Base-by-base conservation (phyloP, 1,140 invertebrate genomes). In the Ooceraea biroi region DNA sequence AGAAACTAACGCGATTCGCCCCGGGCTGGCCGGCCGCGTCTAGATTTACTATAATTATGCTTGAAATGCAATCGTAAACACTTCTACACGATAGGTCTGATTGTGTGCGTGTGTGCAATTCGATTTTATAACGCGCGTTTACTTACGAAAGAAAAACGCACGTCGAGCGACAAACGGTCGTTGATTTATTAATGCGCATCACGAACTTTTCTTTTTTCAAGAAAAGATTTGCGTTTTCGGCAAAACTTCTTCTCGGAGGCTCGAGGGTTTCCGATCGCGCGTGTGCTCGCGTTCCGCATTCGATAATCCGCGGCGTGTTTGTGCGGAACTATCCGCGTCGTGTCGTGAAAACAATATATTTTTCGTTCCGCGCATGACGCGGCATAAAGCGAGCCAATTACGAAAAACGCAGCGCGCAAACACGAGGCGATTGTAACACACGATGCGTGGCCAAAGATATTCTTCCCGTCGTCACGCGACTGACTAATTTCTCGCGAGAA, bases 1-100 rank as follows among this genome's bases (percentile, higher is more conserved):
- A 88, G 90, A 91, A 91, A 92, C 90, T 92, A 91, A 92, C 89
- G 88, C 88, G 88, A 92, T 93, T 92, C 91, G 89, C 88, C 85
- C 63, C 84, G 85, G 87, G 89, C 89, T 87, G 65, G 82, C 87
- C 90, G 74, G 57, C 36, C 72, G n/a, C 82, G 80, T 74, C 85
- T 87, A 87, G 84, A 89, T 91, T 90, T 91, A 85, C 84, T 88
- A 85, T 88, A 85, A 89, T 77, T 83, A 76, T 88, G 78, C 83
- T 85, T 85, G 85, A 85, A 87, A 88, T 88, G 89, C 84, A 86
- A 89, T 91, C 85, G 58, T 71, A 80, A 88, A 88, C 77, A 80
- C 48, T 78, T 55, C 76, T 76, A 19, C 57, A 57, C 65, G 22
- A 80, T 36, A 36, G 12, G 65, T 22, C 69, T 80, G 66, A 71